A percentile compares a stretch with the other conserved stretches of the same genome.
phyloP scores from a whole-genome alignment of 2,797 vertebrate genomes.

The Lophotriccus pileatus region DNA sequence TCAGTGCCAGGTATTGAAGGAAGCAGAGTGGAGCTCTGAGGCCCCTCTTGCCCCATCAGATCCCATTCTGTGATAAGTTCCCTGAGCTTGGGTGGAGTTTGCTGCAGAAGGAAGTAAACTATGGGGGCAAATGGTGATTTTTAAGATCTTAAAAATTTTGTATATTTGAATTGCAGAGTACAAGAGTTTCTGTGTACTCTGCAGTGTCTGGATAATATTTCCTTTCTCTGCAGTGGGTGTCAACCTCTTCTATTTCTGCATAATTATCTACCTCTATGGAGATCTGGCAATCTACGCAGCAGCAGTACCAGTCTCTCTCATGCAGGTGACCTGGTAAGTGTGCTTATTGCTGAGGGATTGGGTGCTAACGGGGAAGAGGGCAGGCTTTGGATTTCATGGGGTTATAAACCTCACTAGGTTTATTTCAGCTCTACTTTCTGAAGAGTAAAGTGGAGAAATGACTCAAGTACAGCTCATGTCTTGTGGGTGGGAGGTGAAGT shows the following conservation, averaged over 20 bases:
- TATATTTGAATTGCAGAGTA: neutral
- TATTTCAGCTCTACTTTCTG: neutral
- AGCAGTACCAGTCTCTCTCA: conserved; percentile 93
- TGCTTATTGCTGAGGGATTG: neutral
- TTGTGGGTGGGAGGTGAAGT: neutral
- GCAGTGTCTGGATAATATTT: neutral
- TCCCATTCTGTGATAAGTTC: neutral
- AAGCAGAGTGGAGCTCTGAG: neutral
- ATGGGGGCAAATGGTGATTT: neutral
- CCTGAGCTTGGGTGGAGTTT: neutral
- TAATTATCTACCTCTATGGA: conserved; percentile 96
- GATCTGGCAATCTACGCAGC: conserved; percentile 98
- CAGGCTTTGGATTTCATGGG: neutral
- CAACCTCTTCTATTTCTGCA: conserved; percentile 98
- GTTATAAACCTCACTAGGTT: neutral
- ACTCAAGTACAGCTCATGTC: neutral
- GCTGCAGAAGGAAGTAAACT: neutral
- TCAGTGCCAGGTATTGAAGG: neutral
- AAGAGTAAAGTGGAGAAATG: neutral
- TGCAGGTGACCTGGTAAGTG: conserved; percentile 96
- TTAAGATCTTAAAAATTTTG: neutral
- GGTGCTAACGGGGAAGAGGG: neutral
- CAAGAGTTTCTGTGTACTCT: neutral
- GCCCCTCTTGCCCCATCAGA: rapidly evolving
- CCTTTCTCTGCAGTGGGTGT: conserved; percentile 86